These are phyloP conservation scores for Sinotaia quadrata DNA, from an alignment of 2,888 invertebrate genomes.

Conservation along the genomic window DNA sequence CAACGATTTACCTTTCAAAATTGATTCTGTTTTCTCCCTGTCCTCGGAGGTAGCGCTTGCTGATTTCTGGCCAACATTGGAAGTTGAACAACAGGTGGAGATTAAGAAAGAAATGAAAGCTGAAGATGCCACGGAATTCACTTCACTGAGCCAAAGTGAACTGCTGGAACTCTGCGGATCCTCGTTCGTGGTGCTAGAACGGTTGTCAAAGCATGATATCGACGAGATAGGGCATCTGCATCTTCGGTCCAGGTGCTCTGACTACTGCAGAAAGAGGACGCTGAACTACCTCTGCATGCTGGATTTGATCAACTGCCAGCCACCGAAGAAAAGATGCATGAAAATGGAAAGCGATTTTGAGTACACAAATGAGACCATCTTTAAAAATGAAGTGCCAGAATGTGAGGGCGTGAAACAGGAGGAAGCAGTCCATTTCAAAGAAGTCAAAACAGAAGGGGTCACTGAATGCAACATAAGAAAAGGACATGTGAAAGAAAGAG, in stretches of 20 bases:
- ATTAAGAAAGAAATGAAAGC: not conserved
- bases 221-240: not conserved
- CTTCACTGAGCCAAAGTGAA: constrained; percentile 2
- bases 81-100: not conserved
- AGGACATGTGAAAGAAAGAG: not conserved
- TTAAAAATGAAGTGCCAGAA: not conserved
- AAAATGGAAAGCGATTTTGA: not conserved
- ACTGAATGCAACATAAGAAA: not conserved
- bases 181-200: constrained; percentile 23
- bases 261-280: constrained; percentile 30
- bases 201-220: constrained; percentile 4
- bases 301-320: constrained; percentile 19
- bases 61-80: not conserved
- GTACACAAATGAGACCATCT: not conserved
- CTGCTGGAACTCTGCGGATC: constrained; percentile 21
- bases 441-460: not conserved
- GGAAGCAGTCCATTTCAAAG: not conserved
- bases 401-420: too few relatives aligned
- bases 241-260: constrained; percentile 10
- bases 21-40: constrained; percentile 29
- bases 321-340: not conserved
- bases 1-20: constrained; percentile 12
- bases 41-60: constrained; percentile 3
- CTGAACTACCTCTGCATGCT: constrained; percentile 27
- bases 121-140: not conserved